These are phyloP conservation scores for Nesospiza acunhae DNA, from an alignment of 2,113 vertebrate genomes.

Conservation along the genomic window DNA sequence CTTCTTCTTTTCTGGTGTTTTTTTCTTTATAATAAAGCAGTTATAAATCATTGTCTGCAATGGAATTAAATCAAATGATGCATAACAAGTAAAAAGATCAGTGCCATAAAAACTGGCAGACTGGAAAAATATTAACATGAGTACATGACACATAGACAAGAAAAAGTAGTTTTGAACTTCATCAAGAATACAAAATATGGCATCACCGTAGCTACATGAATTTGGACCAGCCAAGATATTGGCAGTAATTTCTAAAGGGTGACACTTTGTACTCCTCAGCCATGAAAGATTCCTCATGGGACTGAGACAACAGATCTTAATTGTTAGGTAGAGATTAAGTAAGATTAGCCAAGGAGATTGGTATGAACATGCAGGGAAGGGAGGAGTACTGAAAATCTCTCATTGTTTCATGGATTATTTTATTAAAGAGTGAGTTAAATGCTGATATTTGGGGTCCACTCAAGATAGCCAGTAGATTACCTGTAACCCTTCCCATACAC, in stretches of 20 bases:
- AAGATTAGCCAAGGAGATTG: not conserved
- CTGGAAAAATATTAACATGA: slow-evolving; percentile 48
- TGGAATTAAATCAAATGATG: slow-evolving; percentile 48
- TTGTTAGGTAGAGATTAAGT: not conserved
- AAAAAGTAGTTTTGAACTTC: slow-evolving; percentile 8
- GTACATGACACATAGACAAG: not conserved
- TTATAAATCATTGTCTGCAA: not conserved
- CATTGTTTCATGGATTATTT: not conserved
- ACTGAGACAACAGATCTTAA: not conserved
- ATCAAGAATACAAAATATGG: not conserved
- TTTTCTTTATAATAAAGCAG: slow-evolving; percentile 8
- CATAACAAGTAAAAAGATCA: slow-evolving; percentile 35
- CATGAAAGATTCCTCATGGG: not conserved
- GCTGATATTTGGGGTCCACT: not conserved
- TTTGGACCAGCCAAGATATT: not conserved
- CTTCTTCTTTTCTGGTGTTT: not conserved
- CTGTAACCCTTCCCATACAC: not conserved
- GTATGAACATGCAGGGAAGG: not conserved
- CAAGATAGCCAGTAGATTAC: not conserved
- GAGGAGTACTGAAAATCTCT: not conserved
- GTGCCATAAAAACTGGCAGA: slow-evolving; percentile 43
- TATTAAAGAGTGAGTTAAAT: not conserved
- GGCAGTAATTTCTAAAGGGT: not conserved
- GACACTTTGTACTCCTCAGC: not conserved
- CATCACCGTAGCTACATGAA: not conserved